Base-by-base conservation (phyloP, 2,797 vertebrate species). In the Enteromius anoplus region DNA sequence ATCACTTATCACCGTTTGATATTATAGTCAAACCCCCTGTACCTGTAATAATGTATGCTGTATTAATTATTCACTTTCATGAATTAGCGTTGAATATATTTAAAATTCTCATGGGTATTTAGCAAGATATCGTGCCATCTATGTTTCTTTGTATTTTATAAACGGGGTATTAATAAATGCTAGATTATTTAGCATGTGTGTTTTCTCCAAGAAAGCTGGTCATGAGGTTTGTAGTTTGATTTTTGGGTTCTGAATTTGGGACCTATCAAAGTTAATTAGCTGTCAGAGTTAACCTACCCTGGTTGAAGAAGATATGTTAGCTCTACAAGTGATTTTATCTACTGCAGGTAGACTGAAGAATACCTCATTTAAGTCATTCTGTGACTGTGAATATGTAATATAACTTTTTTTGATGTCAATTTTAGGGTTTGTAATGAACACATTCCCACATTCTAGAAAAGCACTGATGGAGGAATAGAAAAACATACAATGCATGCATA, bases 1-100 rank as follows among this genome's bases (percentile, higher is more conserved):
- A 64, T 72, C 58, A 81, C 69, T 72, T 80, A 60, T 60, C 34
- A 60, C 11, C 1, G 53, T 10, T 47, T 80, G 49, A 80, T 71
- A 42, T 21, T 70, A 17, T 14, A 70, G 23, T 29, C 47, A 68
- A 68, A 37, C 26, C 47, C 23, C 7, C 26, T 23, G 72, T 23
- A 73, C 26, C 70, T 73, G 34, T 75, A 5, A 15, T 75, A n/a
- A 55, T 29, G 32, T 55, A 10, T 49, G 45, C 15, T 53, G 49
- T 53, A 29, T 62, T 15, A 49, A 23, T 72, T n/a, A 26, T 72
- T 72, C 21, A 49, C 9, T 34, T 21, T 53, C 10, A 34, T 53
- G 15, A 5, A 32, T 80, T 42, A 47, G 2, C 68, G 17, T 62
- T n/a, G 12, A 23, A 17, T 47, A 7, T 34, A 8, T 55, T 40